Percentiles rank a stretch among this genome's conserved stretches.
These are phyloP conservation scores for Phania funesta DNA, from an alignment of 2,888 invertebrate genomes.

Conservation along the genomic window DNA sequence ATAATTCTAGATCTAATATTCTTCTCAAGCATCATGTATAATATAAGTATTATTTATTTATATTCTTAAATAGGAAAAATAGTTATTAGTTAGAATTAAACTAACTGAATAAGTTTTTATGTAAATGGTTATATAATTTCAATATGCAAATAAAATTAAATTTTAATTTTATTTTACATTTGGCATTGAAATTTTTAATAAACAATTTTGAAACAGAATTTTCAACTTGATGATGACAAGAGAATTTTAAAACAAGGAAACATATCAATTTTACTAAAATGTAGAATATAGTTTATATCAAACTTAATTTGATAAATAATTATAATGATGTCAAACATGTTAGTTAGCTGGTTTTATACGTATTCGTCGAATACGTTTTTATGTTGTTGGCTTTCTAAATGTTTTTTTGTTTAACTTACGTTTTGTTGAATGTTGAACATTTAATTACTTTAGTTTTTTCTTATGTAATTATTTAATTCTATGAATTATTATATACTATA, in stretches of 20 bases:
- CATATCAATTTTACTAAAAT: slow-evolving; percentile 3
- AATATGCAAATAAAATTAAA: slow-evolving; percentile 15
- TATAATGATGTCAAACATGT: slow-evolving; percentile 14
- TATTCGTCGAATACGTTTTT: slow-evolving; percentile 25
- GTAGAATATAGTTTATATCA: not conserved
- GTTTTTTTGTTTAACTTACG: not conserved
- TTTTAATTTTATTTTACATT: slow-evolving; percentile 12
- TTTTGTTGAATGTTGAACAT: slow-evolving; percentile 31
- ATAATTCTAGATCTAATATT: slow-evolving; percentile 47
- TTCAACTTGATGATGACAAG: not conserved
- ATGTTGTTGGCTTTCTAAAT: not conserved
- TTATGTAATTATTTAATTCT: slow-evolving; percentile 31
- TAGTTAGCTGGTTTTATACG: not conserved
- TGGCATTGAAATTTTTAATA: slow-evolving; percentile 12
- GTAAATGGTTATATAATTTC: slow-evolving; percentile 15
- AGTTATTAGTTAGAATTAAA: slow-evolving; percentile 46
- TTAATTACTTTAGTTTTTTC: slow-evolving; percentile 26
- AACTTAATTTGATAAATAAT: slow-evolving; percentile 16
- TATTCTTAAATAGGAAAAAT: slow-evolving; percentile 31
- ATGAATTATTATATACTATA: slow-evolving; percentile 1
- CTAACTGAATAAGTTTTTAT: slow-evolving; percentile 32
- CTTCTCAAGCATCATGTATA: slow-evolving; percentile 23
- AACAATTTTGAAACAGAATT: slow-evolving; percentile 1
- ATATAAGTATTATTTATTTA: slow-evolving; percentile 24
- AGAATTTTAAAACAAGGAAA: not conserved